Base-by-base conservation (phyloP, 2,113 vertebrate species). In the Turdus rufiventris region DNA sequence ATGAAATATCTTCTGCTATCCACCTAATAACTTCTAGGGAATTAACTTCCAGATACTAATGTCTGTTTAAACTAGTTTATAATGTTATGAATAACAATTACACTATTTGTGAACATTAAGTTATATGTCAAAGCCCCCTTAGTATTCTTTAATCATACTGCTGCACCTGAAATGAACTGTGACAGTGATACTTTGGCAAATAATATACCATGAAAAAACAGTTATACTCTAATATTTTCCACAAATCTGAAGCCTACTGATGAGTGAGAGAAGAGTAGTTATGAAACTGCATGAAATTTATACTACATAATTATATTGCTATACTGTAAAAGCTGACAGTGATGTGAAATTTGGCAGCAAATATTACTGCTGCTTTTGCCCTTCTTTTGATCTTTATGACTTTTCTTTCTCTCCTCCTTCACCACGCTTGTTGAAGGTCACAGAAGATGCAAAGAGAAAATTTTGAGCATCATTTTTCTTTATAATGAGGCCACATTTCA, bases 111-210 rank as follows among this genome's bases (percentile, higher is more conserved):
- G 43, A 92, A 96, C 90, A 76, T 66, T 50, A 60, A 66, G n/a
- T 85, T 93, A 24, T 18, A 24, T 71, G 66, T 93, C 75, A 92
- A 74, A 93, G 34, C 58, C 25, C 17, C 78, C 26, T 80, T 78
- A 72, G 8, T 70, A 33, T 84, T 50, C 80, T 96, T 91, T 94
- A 85, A 82, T 96, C 83, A 43, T 68, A 18, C 63, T 80, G 28
- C 40, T 18, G 15, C 85, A 77, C 48, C 33, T 90, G 80, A 92
- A 93, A 93, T 70, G 73, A 95, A 62, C 87, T 96, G 71, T 85
- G 92, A 97, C 91, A 79, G 56, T 84, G 91, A 95, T 93, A 89
- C 83, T 94, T 96, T 97, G 94, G 94, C 96, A 95, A 93, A 57
- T 58, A 66, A 47, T 45, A 21, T 62, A 48, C 33, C 66, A 71